Conservation (phyloP, 1,140 invertebrate genomes). For the Archegozetes longisetosus region DNA sequence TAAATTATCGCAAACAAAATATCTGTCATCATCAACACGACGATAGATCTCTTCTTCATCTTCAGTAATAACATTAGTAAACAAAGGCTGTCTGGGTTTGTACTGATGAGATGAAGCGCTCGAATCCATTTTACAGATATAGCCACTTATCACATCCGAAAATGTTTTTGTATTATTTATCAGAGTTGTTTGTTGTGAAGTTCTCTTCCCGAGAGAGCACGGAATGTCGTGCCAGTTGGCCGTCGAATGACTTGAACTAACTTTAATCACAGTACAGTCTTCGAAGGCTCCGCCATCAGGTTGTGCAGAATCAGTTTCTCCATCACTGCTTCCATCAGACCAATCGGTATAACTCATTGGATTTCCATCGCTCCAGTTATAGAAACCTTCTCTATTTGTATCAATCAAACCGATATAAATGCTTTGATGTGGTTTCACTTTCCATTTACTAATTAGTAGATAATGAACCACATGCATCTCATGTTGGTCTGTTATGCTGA, state of each 20-base stretch:
- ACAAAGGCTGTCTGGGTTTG: constrained; percentile 10
- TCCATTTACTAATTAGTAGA: constrained; percentile 22
- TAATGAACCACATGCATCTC: constrained; percentile 25
- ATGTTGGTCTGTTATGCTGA: constrained; percentile 22
- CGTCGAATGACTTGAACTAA: constrained; percentile 23
- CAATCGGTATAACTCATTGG: constrained; percentile 27
- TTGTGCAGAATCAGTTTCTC: constrained; percentile 14
- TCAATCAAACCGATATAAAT: constrained; percentile 26
- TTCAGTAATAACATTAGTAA: constrained; percentile 5
- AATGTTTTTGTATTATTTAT: neutral
- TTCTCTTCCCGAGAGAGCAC: constrained; percentile 22
- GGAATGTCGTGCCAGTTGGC: constrained; percentile 26
- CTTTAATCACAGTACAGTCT: constrained; percentile 24
- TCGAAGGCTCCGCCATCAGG: constrained; percentile 26
- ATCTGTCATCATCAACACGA: constrained; percentile 14
- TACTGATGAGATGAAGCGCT: neutral
- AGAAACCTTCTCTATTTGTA: constrained; percentile 22
- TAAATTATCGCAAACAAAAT: constrained; percentile 23
- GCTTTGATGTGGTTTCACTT: constrained; percentile 16
- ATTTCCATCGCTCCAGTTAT: constrained; percentile 25
- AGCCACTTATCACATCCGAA: constrained; percentile 17
- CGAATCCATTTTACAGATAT: constrained; percentile 23
- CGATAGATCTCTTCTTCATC: neutral
- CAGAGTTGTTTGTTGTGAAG: neutral
- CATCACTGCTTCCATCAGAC: constrained; percentile 13